Base-by-base conservation (phyloP, 2,888 invertebrate genomes). In the Drosophila anomelani region DNA sequence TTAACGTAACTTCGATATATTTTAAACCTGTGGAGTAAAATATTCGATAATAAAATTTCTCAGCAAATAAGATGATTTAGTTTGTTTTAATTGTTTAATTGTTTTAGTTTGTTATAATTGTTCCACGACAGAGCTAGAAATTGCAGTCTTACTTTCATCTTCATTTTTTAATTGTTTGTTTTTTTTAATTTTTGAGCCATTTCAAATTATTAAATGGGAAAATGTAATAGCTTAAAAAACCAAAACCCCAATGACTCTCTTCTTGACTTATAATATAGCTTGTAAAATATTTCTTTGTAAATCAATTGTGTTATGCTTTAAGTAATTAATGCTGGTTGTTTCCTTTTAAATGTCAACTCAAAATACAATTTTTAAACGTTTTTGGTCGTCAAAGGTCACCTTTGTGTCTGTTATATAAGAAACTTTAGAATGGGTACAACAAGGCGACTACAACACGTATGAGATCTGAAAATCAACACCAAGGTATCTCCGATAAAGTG, bases 371-470 rank as follows among this genome's bases (percentile, higher is more conserved):
- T 38, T 54, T 9, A 54, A 38, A 47, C 29, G 36, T 41, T 51
- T 26, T 26, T 41, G n/a, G 64, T 34, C 49, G 20, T 10, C n/a
- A n/a, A 23, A 26, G 46, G 26, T n/a, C n/a, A n/a, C 13, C 23
- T 44, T 70, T 69, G 59, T 69, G 2, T 69, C 39, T 29, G 23
- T 15, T n/a, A 34, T 20, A 15, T 34, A 20, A 39, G 36, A 34
- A 41, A 20, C 20, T 20, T 20, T 20, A 20, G 1, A 20, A 20
- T 20, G 20, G 20, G 20, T 20, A 20, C 23, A 43, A 23, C 10
- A 32, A 26, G 66, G 74, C 26, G 66, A 41, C 36, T 57, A 74
- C 75, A 59, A 58, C 34, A 51, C 34, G n/a, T 38, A 43, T 34
- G 15, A 38, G 46, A 20, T 20, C 20, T 20, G 20, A 20, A 20